Evolutionary conservation across 2,888 invertebrate genomes (phyloP).

Genomic region (Pyrocoelia pectoralis): DNA sequence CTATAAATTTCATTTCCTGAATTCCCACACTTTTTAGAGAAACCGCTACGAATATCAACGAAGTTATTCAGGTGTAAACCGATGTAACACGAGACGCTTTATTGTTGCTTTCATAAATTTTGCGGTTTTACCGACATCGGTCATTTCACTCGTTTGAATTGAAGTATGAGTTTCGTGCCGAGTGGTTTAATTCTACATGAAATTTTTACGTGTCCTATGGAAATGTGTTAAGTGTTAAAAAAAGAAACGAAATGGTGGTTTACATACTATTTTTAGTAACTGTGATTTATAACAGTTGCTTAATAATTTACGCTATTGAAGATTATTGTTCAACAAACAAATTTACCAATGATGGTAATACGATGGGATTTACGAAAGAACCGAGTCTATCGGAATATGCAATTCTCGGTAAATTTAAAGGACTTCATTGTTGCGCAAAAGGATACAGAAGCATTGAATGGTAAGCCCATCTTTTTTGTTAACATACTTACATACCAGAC

Average conservation of each 20-base stretch:
- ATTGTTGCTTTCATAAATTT: neutral
- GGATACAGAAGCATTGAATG: conserved; percentile 82
- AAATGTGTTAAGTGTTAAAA: conserved; percentile 5
- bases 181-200: neutral
- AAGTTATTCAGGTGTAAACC: neutral
- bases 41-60: neutral
- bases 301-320: conserved; percentile 52
- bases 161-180: neutral
- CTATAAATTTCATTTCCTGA: neutral
- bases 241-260: conserved; percentile 14
- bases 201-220: neutral
- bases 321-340: conserved; percentile 70
- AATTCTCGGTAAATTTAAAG: conserved; percentile 74
- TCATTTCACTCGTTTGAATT: neutral
- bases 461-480: conserved; percentile 58
- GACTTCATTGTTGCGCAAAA: conserved; percentile 79
- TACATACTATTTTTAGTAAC: neutral
- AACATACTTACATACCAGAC: neutral
- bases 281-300: conserved; percentile 13
- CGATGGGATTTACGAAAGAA: conserved; percentile 79
- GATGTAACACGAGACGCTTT: neutral
- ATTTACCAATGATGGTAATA: conserved; percentile 65
- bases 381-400: conserved; percentile 73
- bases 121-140: neutral
- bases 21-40: neutral